Evolutionary conservation across 2,113 vertebrate genomes (phyloP), one percentile per base, ranked within the genome.

Genomic region (Porphyrio hochstetteri): DNA sequence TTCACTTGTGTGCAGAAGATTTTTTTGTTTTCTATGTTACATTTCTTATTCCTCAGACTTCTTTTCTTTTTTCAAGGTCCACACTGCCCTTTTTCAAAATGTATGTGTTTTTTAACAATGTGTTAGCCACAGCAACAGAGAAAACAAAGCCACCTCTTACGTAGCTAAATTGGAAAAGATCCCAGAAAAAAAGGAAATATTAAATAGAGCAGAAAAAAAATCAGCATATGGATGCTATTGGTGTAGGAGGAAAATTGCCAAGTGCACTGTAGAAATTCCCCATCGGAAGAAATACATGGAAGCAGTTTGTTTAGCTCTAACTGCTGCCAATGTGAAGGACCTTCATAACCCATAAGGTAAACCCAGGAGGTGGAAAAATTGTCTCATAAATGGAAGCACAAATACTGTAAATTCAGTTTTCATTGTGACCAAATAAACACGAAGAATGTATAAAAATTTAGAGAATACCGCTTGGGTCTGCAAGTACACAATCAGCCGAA

Each of bases 161-260:
- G 95, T 8, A 93, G 85, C 38, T 91, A 68, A 93, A 82, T 63
- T 98, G 97, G 97, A 98, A 97, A 92, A 72, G 13, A 91, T 96
- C 91, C 96, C 92, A 86, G 92, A 87, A 69, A 75, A 75, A 96
- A 97, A 96, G 90, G 97, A 98, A 97, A 93, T 91, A 97, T 93
- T 96, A 98, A 96, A 97, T 97, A 97, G 86, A 96, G 76, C 83
- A 83, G 86, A 71, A 97, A 48, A 95, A 97, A 80, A 91, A 93
- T 72, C 68, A 97, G 63, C 96, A 98, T 97, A 96, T 97, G 98
- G 96, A 97, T 97, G 50, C 88, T 96, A 97, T 98, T 68, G 88
- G 91, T 91, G 85, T 69, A 97, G 85, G 94, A 96, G 93, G 85
- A 96, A 96, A 97, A 87, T 69, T 95, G 95, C 92, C 97, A 98